phyloP scores from a whole-genome alignment of 2,113 vertebrate genomes.

The Brachyhypopomus occidentalis region DNA sequence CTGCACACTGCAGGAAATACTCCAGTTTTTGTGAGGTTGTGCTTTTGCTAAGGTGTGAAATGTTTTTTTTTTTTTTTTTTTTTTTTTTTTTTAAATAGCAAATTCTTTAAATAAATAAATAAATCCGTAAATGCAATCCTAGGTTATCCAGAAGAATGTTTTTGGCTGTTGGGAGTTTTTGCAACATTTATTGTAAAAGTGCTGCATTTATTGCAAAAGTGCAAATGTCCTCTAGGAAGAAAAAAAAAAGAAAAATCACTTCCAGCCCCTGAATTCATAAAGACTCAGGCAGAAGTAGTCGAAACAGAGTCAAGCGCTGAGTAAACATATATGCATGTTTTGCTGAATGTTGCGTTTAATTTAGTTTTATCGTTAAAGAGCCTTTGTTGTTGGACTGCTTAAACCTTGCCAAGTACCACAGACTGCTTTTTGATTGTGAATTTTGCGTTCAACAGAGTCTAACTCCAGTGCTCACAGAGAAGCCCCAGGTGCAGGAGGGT shows the following conservation, averaged over 20 bases:
- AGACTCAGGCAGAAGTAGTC: not conserved
- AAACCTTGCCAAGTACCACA: not conserved
- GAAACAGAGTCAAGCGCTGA: too few relatives aligned
- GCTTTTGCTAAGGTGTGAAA: too few relatives aligned
- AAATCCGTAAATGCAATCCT: too few relatives aligned
- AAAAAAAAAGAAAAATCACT: not conserved
- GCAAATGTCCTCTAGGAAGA: not conserved
- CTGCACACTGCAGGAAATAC: too few relatives aligned
- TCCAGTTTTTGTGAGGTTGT: too few relatives aligned
- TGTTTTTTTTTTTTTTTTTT: not conserved
- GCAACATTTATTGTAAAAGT: not conserved
- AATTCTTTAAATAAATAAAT: too few relatives aligned
- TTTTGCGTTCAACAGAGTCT: conserved; percentile 38
- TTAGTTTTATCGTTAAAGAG: not conserved
- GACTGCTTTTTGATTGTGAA: not conserved
- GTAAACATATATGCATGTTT: not conserved
- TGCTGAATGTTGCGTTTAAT: not conserved
- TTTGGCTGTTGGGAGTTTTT: too few relatives aligned
- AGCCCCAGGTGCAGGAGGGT: conserved; percentile 33
- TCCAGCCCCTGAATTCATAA: not conserved
- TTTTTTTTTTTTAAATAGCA: too few relatives aligned
- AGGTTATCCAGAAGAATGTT: too few relatives aligned
- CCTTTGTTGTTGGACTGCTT: not conserved
- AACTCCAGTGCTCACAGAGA: conserved; percentile 36
- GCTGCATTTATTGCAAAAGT: not conserved